Evolutionary conservation across 2,797 vertebrate species (phyloP), one percentile per base, ranked within the genome.

Genomic region (Arctocebus calabarensis): DNA sequence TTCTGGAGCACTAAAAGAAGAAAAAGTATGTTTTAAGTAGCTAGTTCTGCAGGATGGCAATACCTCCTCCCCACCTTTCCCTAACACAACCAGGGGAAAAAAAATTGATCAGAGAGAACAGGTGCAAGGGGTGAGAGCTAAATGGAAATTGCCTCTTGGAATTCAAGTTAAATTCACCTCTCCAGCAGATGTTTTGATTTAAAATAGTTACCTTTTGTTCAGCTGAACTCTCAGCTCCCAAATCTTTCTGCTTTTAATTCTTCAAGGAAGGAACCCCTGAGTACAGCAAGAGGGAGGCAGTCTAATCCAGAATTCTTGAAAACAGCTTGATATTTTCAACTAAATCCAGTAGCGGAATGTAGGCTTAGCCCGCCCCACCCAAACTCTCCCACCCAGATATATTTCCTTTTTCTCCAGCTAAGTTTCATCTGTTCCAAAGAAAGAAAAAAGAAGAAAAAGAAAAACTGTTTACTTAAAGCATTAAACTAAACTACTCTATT

Each of bases 101-200:
- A 73, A 52, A 73, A 27, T 55, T 86, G 91, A 88, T 62, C 83
- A 71, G 82, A 88, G 84, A 93, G 75, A 59, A 85, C 34, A 71
- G 8, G 23, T 61, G 29, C 62, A 37, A 45, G 27, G 40, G 25
- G 32, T 79, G 78, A 88, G 45, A 61, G 52, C 61, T 17, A 5
- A 94, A 22, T 6, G 27, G 29, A 57, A 95, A 94, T 40, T 73
- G 88, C 59, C 71, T 32, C 48, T 87, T 27, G 81, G 89, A 71
- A 95, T 96, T 94, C 59, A 70, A 64, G 52, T 64, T 59, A 70
- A 74, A 48, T 59, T 37, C 57, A 43, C 32, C 4, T 62, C 20
- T 79, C 52, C 45, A 34, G 85, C 95, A 91, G 89, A 96, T 94
- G 90, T 97, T 96, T 97, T 94, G 52, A 91, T 94, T 96, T 95